Base-by-base conservation (phyloP, 2,797 vertebrate species). In the Lagodon rhomboides region DNA sequence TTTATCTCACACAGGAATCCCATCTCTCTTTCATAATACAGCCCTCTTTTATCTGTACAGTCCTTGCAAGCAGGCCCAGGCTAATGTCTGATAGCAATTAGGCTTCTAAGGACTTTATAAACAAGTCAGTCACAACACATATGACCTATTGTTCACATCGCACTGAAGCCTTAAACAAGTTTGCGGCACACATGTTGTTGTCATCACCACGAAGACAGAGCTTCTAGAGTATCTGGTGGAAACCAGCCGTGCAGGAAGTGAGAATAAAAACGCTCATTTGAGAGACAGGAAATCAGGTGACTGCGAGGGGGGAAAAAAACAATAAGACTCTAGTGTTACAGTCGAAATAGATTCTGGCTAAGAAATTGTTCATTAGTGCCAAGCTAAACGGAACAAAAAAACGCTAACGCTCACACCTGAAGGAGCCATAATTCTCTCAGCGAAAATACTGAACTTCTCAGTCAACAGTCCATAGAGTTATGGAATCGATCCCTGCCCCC, bases 231-330 rank as follows among this genome's bases (percentile, higher is more conserved):
- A 85, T 89, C 73, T 81, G 70, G 77, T 81, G 66, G 78, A 89
- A 90, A 91, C 66, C 76, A 73, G 86, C 73, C 50, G 7, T 18
- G 23, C 88, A 87, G 90, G 91, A 93, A 91, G 91, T 70, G 77
- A 83, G 66, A 76, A 73, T 68, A 79, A 72, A 89, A 86, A 44
- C 1, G 53, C 56, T 74, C 75, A 77, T 65, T 86, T 55, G 50
- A 85, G 77, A 82, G 79, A 70, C 84, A 89, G 91, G 92, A 92
- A 90, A 87, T 93, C 89, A 92, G 91, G 86, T 91, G 89, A 90
- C 85, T n/a, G 18, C 18, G 49, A 68, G 30, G 38, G 47, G 12
- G 7, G 3, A 18, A 25, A 12, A 27, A 64, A 44, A 54, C 43
- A 25, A 70, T 77, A 60, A 59, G 59, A 72, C 53, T 71, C 51